Evolutionary conservation across 2,888 invertebrate genomes (phyloP).

Genomic region (Bembecia ichneumoniformis): DNA sequence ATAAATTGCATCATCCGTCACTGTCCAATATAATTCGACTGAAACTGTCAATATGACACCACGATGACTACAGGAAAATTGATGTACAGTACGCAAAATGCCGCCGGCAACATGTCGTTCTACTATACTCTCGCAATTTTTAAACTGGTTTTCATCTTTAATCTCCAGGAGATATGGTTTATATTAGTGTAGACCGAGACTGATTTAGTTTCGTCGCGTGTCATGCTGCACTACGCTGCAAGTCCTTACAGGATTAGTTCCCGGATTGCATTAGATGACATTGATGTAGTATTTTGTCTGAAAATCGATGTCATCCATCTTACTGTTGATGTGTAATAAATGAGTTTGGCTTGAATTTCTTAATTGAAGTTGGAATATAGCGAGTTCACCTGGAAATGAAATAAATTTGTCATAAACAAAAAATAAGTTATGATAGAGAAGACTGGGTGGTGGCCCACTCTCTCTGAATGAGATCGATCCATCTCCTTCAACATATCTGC

Average conservation of each 20-base stretch:
- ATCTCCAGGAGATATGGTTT: too few relatives aligned
- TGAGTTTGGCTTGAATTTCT: not conserved
- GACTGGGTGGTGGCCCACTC: too few relatives aligned
- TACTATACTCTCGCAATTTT: too few relatives aligned
- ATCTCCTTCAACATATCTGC: too few relatives aligned
- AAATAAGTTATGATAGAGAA: too few relatives aligned
- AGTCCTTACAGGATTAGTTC: not conserved
- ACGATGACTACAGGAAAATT: not conserved
- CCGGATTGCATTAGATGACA: not conserved
- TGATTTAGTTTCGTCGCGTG: not conserved
- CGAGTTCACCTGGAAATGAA: too few relatives aligned
- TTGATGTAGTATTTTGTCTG: not conserved
- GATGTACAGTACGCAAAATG: not conserved
- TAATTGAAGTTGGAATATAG: not conserved
- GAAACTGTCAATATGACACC: not conserved
- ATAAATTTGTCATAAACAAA: too few relatives aligned
- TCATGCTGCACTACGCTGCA: not conserved
- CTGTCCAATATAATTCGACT: not conserved
- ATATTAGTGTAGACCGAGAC: too few relatives aligned
- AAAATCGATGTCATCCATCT: not conserved
- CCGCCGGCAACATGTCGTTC: too few relatives aligned
- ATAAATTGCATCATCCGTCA: not conserved
- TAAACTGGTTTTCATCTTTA: too few relatives aligned
- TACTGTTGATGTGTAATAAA: not conserved
- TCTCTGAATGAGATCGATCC: too few relatives aligned